Evolutionary conservation across 2,797 vertebrate species (phyloP), one percentile per base, ranked within the genome.

Genomic region (Heteromormyrus szaboi): DNA sequence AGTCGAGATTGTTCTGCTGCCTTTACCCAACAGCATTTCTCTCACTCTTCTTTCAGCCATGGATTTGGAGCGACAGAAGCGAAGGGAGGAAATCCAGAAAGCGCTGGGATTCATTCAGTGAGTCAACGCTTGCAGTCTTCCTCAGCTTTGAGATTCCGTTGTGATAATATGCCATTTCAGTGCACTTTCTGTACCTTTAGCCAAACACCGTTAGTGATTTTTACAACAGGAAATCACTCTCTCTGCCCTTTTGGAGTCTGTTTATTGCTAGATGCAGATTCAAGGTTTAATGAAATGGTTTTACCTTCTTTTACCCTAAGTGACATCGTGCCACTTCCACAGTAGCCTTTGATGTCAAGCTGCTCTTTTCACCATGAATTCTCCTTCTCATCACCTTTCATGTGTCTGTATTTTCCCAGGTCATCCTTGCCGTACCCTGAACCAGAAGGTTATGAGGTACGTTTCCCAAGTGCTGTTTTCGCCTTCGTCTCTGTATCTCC

Each of bases 101-200:
- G 97, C 98, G 90, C 96, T 99, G 95, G 97, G 98, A 90, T 99
- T 99, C 90, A 99, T 99, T 91, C 98, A 99, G 98, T 99, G 96
- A 97, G 97, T 94, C 0, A n/a, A 12, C 50, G 11, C 0, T 2
- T 44, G 6, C n/a, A 17, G 22, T 85, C 44, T 14, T 22, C 9
- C 48, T 85, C 44, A 0, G 17, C 76, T n/a, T 46, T 44, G 76
- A 46, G 41, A 46, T 46, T 81, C 41, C 1, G 6, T 81, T 79
- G 72, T n/a, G 11, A 33, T 72, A 4, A 37, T 4, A 33, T 37
- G 12, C 37, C 44, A 14, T 19, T 79, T n/a, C 41, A 3, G 14
- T 41, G 33, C 14, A 76, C 14, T 76, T 41, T 8, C 7, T 46
- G 12, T 79, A 9, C 72, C 37, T 79, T 46, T n/a, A 44, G 41